Base-by-base conservation (phyloP, 2,888 invertebrate genomes). In the Tetragonisca angustula region DNA sequence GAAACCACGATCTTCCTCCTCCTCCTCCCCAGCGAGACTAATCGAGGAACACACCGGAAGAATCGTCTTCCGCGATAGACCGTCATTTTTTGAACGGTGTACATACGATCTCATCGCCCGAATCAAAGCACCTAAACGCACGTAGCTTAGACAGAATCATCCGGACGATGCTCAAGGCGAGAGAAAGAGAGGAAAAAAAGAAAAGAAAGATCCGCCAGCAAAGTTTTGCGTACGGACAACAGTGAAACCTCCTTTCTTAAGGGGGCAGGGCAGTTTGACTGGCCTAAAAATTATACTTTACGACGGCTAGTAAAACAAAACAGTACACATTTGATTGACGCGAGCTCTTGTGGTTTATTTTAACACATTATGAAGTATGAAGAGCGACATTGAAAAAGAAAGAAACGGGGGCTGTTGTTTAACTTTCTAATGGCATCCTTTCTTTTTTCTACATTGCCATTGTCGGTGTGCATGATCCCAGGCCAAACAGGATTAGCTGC, bases 91-190 rank as follows among this genome's bases (percentile, higher is more conserved):
- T 43, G n/a, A 43, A 54, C 32, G 49, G 15, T 82, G 67, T 77
- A 78, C 61, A 82, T 82, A 61, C 71, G 82, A 84, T 81, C 76
- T 77, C 78, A 71, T 36, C 36, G 71, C 67, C 54, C 73, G 61
- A 76, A 85, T 76, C 64, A 19, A 61, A 61, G 4, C 17, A 61
- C 24, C 17, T 24, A 56, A 83, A 43, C 1, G 43, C 54, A 85
- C 65, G 76, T 70, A 85, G 76, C 79, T 80, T 73, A 73, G 73
- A 78, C 43, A 43, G 78, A 76, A 71, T 81, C 75, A 59, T 79
- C 36, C 71, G 79, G 76, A 79, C 62, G 61, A 76, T 82, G 84
- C 78, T 86, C 72, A 85, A 82, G 79, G 67, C 21, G 49, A 52
- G 70, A 50, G 54, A n/a, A 54, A 24, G 15, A 65, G 65, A 17